Percentiles rank a stretch among this genome's conserved stretches.
phyloP scores from a whole-genome alignment of 2,888 invertebrate species.

The Pachliopta kotzebuea region DNA sequence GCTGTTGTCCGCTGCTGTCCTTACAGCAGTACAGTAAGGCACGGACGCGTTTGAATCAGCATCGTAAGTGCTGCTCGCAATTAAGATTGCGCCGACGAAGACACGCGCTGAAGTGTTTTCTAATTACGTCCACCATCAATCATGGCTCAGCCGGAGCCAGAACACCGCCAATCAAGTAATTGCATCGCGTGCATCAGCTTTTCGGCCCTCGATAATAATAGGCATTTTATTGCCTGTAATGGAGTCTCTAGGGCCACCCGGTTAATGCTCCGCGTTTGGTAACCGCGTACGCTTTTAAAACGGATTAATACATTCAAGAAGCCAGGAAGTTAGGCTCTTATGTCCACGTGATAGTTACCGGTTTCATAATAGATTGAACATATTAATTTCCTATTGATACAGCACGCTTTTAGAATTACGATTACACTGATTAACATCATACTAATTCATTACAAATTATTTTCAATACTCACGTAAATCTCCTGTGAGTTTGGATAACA shows the following conservation, averaged over 20 bases:
- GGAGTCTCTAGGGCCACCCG: constrained; percentile 77
- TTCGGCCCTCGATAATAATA: constrained; percentile 80
- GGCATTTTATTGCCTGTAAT: constrained; percentile 80
- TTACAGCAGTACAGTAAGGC: background rate
- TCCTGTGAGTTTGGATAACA: background rate
- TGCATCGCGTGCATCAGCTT: constrained; percentile 80
- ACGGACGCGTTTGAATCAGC: constrained; percentile 70
- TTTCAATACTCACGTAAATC: constrained; percentile 51
- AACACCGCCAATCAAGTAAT: constrained; percentile 80
- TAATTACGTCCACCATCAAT: constrained; percentile 79
- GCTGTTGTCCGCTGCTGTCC: too few species aligned
- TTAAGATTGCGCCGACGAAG: constrained; percentile 77
- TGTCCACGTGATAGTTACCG: constrained; percentile 43
- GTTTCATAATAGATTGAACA: constrained; percentile 71
- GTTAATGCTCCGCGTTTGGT: constrained; percentile 68
- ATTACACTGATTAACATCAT: constrained; percentile 65
- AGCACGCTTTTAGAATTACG: constrained; percentile 58
- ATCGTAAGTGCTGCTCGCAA: constrained; percentile 74
- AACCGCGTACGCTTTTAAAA: constrained; percentile 70
- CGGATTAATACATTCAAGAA: constrained; percentile 70
- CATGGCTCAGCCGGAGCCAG: constrained; percentile 69
- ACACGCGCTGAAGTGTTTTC: constrained; percentile 80
- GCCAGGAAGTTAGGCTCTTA: constrained; percentile 51
- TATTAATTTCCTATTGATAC: constrained; percentile 55
- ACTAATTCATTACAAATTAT: constrained; percentile 57